Conservation (phyloP, 2,888 invertebrate species). For the Gandaritis pyraliata region DNA sequence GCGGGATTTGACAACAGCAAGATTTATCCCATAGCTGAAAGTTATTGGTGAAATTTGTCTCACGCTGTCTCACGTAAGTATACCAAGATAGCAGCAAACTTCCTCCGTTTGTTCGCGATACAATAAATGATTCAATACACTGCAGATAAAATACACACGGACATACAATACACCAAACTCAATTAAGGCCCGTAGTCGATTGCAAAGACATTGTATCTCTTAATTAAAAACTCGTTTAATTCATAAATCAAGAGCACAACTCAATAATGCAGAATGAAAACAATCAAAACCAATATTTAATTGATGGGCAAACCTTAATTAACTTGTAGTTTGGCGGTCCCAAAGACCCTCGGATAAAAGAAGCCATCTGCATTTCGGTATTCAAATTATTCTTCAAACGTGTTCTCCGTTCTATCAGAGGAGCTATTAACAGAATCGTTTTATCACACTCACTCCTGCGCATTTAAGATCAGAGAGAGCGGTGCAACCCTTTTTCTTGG, state of each 20-base stretch:
- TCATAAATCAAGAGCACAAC: slow-evolving; percentile 70
- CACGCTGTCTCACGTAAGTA: slow-evolving; percentile 9
- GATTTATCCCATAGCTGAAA: slow-evolving; percentile 59
- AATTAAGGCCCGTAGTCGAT: slow-evolving; percentile 37
- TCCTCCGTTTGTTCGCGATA: background rate
- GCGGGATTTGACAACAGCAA: slow-evolving; percentile 66
- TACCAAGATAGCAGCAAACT: slow-evolving; percentile 1
- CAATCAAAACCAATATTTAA: slow-evolving; percentile 82
- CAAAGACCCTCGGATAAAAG: slow-evolving; percentile 75
- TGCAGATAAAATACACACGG: slow-evolving; percentile 3
- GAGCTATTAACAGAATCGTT: slow-evolving; percentile 63
- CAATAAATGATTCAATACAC: slow-evolving; percentile 9
- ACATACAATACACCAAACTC: background rate
- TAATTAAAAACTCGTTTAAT: slow-evolving; percentile 66
- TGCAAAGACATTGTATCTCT: slow-evolving; percentile 51
- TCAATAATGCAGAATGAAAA: slow-evolving; percentile 75
- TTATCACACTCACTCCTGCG: slow-evolving; percentile 80
- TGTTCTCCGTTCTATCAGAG: slow-evolving; percentile 70
- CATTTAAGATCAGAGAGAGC: slow-evolving; percentile 61
- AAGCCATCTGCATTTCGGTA: slow-evolving; percentile 83
- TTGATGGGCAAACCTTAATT: slow-evolving; percentile 83
- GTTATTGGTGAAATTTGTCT: slow-evolving; percentile 51
- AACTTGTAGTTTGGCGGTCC: slow-evolving; percentile 79
- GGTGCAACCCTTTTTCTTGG: slow-evolving; percentile 66
- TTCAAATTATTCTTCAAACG: slow-evolving; percentile 84